These are phyloP conservation scores for Dinocampus coccinellae DNA, from an alignment of 2,888 invertebrate genomes.

Conservation along the genomic window DNA sequence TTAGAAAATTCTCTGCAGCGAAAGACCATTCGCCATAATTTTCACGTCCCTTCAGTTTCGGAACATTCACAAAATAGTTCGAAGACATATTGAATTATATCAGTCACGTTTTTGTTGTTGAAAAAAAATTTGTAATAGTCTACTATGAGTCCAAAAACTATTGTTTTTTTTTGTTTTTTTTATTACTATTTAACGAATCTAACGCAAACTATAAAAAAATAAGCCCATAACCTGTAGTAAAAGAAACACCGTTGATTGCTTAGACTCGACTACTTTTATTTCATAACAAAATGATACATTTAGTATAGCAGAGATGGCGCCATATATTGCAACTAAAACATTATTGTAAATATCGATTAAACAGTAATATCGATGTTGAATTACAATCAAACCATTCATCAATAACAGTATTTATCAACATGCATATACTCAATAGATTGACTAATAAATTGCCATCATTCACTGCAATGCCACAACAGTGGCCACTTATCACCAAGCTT, in stretches of 20 bases:
- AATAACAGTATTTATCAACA: not conserved
- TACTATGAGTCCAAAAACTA: too few species aligned
- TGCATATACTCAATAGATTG: not conserved
- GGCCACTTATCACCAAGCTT: not conserved
- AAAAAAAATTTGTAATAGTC: not conserved
- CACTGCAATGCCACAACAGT: not conserved
- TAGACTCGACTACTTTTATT: too few species aligned
- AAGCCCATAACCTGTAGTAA: too few species aligned
- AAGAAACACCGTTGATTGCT: too few species aligned
- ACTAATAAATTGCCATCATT: not conserved
- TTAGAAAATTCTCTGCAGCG: not conserved
- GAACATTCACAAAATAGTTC: not conserved
- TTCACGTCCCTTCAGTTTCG: not conserved
- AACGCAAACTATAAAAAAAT: too few species aligned
- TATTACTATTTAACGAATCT: too few species aligned
- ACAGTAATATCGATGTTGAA: not conserved
- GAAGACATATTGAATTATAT: not conserved
- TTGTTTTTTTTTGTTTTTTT: too few species aligned
- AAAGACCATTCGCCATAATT: constrained; percentile 6
- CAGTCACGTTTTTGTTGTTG: not conserved
- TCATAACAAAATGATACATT: too few species aligned
- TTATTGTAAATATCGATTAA: too few species aligned
- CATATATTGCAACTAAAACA: too few species aligned
- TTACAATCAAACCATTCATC: not conserved
- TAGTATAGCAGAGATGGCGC: too few species aligned